Conservation (phyloP, 2,113 vertebrate genomes). For the Climacteris rufus region DNA sequence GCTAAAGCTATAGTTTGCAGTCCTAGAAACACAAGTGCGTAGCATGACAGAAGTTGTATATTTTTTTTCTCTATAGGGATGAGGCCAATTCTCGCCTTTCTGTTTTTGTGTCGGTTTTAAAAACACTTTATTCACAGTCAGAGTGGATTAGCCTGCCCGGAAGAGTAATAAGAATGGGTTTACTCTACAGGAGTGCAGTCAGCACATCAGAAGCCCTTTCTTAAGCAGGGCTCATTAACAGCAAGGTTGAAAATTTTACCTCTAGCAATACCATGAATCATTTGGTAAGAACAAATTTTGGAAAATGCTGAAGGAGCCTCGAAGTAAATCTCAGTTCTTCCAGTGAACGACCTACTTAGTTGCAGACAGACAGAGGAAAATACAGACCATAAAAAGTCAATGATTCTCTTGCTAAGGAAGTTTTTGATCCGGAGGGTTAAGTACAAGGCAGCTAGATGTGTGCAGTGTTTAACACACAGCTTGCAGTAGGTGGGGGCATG, state of each 20-base stretch:
- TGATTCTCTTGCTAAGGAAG: neutral
- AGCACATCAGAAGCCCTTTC: neutral
- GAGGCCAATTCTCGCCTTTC: neutral
- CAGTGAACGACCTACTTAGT: neutral
- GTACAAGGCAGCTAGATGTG: neutral
- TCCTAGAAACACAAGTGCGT: neutral
- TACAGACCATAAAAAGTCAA: neutral
- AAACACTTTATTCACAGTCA: neutral
- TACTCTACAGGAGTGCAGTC: neutral
- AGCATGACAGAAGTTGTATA: neutral
- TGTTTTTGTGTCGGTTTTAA: conserved; percentile 11
- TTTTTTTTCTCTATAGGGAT: neutral
- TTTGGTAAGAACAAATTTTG: neutral
- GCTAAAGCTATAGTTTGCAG: neutral
- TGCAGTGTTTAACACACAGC: neutral
- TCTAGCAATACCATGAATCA: neutral
- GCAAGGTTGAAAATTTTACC: neutral
- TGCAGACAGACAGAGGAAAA: neutral
- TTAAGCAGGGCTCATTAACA: neutral
- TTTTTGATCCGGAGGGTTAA: neutral
- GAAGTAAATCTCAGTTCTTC: neutral
- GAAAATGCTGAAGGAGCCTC: neutral
- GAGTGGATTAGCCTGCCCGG: neutral
- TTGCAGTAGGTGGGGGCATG: neutral
- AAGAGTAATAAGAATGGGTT: neutral